Evolutionary conservation across 2,113 vertebrate species (phyloP), one percentile per base, ranked within the genome.

Genomic region (Pagrus major): DNA sequence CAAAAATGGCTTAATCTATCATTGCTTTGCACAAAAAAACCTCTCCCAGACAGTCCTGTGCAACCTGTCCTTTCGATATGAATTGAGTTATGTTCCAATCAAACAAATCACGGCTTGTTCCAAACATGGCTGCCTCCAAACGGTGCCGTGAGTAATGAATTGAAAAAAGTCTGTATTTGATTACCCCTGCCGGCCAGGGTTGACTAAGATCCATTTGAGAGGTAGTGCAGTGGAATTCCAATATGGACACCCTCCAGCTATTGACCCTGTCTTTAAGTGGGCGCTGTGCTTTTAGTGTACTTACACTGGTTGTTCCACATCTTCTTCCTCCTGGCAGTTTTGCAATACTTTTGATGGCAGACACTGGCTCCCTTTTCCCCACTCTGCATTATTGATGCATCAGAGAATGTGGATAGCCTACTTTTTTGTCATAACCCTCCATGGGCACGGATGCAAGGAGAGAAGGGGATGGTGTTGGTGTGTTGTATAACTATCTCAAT

Each of bases 181-280:
- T 93, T 94, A 92, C 81, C 80, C 66, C 66, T 74, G 78, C 85
- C 37, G 80, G 80, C 84, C 65, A 51, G 76, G 63, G 83, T 91
- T 91, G 92, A 94, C 86, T 89, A 83, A 93, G 92, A 94, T 93
- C 87, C 91, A 93, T 94, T 90, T 94, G 92, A 93, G 87, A 87
- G 86, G 84, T 46, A 89, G 81, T 83, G 86, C 74, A 44, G 79
- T 78, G 76, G 87, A 93, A 94, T 89, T 91, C 88, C 89, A 90
- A 93, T 93, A 92, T 94, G 92, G 92, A 93, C 87, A 31, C 86
- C 92, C 92, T 94, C 93, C 92, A 94, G 93, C 87, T 93, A 95
- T 94, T 93, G 93, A 95, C 93, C 92, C 86, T 72, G 86, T 87
- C 91, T 92, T 89, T 92, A 94, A 93, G 87, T 90, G 81, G 84